These are phyloP conservation scores for Leistus spinibarbis DNA, from an alignment of 2,888 invertebrate genomes.

Conservation along the genomic window DNA sequence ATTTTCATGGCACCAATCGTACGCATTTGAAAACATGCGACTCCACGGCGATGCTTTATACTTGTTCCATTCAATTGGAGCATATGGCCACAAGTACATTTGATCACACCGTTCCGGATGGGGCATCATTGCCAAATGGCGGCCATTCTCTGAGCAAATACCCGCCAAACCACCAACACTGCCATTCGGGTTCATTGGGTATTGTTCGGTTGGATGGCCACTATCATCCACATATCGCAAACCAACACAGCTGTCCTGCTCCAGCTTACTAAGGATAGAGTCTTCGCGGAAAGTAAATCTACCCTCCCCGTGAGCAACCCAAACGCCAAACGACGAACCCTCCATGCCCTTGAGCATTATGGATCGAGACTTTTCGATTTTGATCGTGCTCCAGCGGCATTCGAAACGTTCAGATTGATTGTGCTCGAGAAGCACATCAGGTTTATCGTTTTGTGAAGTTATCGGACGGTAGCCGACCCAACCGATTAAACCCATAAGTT, in stretches of 20 bases:
- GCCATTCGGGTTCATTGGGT: conserved; percentile 96
- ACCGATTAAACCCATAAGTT: conserved; percentile 91
- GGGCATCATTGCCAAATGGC: conserved; percentile 98
- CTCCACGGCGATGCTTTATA: conserved; percentile 85
- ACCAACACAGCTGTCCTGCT: conserved; percentile 69
- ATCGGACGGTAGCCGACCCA: conserved; percentile 73
- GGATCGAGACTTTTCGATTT: conserved; percentile 70
- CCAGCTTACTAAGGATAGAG: conserved; percentile 59
- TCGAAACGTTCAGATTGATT: conserved; percentile 90
- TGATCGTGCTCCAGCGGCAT: conserved; percentile 63
- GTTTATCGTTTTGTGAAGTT: conserved; percentile 49
- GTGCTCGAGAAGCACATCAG: conserved; percentile 76
- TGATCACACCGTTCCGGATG: conserved; percentile 94
- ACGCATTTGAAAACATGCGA: conserved; percentile 89
- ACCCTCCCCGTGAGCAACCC: conserved; percentile 97
- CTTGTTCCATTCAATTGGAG: conserved; percentile 60
- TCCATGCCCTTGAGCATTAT: conserved; percentile 93
- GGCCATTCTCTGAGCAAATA: conserved; percentile 85
- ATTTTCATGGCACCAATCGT: conserved; percentile 64
- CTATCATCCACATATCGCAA: conserved; percentile 85
- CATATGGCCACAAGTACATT: conserved; percentile 89
- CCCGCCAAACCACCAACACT: conserved; percentile 87
- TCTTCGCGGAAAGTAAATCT: conserved; percentile 67
- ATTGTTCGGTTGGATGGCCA: conserved; percentile 74
- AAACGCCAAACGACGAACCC: conserved; percentile 87